phyloP scores from a whole-genome alignment of 2,113 vertebrate species.

The Mormyrus iriodes region DNA sequence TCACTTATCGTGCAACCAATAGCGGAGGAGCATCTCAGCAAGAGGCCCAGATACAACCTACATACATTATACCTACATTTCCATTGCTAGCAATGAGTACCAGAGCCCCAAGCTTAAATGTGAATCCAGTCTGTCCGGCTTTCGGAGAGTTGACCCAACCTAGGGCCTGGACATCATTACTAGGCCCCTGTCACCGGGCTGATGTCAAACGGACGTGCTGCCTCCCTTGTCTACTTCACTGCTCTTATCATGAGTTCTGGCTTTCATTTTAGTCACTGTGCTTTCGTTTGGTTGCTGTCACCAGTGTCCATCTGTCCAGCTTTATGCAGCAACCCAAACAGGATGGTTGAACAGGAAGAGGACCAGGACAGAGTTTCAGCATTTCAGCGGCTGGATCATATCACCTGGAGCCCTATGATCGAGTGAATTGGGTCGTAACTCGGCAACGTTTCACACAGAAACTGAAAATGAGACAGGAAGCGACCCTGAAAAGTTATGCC shows the following conservation, averaged over 20 bases:
- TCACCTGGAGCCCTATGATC: not conserved
- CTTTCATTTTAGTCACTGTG: not conserved
- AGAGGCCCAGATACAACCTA: not conserved
- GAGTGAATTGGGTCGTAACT: not conserved
- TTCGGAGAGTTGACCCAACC: not conserved
- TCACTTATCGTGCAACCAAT: not conserved
- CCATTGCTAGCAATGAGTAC: no score
- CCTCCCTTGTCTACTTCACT: not conserved
- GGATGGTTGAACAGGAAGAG: not conserved
- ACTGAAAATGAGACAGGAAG: not conserved
- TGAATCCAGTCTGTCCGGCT: no score
- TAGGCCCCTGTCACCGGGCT: not conserved
- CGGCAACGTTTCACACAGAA: not conserved
- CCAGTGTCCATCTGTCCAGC: not conserved
- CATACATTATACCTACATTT: no score
- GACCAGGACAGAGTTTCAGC: not conserved
- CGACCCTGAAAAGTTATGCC: not conserved
- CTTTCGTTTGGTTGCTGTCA: not conserved
- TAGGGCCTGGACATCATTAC: constrained; percentile 16
- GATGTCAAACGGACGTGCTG: not conserved
- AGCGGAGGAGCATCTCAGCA: not conserved
- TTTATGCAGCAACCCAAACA: not conserved
- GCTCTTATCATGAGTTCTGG: not conserved
- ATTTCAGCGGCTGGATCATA: not conserved
- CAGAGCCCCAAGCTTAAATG: no score